Evolutionary conservation across 2,113 vertebrate species (phyloP).

Genomic region (Hemicordylus capensis): DNA sequence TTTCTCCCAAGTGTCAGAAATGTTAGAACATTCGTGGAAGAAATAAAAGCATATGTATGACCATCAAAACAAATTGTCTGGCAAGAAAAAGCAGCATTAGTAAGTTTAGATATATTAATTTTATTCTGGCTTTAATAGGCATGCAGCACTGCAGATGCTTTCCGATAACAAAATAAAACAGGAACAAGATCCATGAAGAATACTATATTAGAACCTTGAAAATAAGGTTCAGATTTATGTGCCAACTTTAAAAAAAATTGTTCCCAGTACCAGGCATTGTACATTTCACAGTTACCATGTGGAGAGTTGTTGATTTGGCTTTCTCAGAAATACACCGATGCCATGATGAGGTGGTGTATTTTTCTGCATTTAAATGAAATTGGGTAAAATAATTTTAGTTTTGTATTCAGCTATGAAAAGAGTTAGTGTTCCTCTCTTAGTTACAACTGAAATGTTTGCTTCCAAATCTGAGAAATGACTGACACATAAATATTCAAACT

Average conservation of each 20-base stretch:
- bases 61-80: conserved; percentile 73
- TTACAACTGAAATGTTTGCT: conserved; percentile 45
- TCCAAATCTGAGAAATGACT: conserved; percentile 7
- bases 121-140: conserved; percentile 71
- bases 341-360: conserved; percentile 76
- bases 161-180: conserved; percentile 72
- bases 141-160: conserved; percentile 72
- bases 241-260: conserved; percentile 78
- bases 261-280: conserved; percentile 76
- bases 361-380: conserved; percentile 60
- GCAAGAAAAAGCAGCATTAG: conserved; percentile 69
- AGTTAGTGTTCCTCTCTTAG: conserved; percentile 46
- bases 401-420: conserved; percentile 62
- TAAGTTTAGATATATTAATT: conserved; percentile 74
- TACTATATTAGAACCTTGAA: conserved; percentile 75
- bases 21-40: conserved; percentile 65
- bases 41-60: conserved; percentile 71
- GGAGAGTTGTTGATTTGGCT: conserved; percentile 77
- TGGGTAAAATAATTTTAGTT: conserved; percentile 54
- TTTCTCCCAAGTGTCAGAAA: conserved; percentile 74
- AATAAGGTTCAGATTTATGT: conserved; percentile 75
- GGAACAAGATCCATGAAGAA: conserved; percentile 60
- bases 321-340: conserved; percentile 76
- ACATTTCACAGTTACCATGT: conserved; percentile 80
- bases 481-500: conserved; percentile 49